Base-by-base conservation (phyloP, 2,113 vertebrate genomes). In the Thalassoma bifasciatum region DNA sequence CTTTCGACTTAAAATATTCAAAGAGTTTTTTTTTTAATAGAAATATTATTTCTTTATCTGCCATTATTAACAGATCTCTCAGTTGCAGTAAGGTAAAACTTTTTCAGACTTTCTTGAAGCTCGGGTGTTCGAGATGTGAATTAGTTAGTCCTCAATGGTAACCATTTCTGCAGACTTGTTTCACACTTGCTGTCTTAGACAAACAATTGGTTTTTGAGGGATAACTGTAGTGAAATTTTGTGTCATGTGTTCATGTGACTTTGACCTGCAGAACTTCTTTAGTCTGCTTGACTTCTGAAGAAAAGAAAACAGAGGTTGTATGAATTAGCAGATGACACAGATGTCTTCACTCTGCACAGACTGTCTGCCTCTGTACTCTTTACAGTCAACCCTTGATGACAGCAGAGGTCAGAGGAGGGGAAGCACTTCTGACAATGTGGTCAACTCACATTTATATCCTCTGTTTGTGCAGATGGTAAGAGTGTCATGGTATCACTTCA, bases 361-460 rank as follows among this genome's bases (percentile, higher is more conserved):
- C 62, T 36, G 52, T 56, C 61, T 69, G 77, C 59, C 74, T 83
- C 63, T 75, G 65, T 72, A 49, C 68, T 75, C 66, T 21, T 49
- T 49, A 19, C 64, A 61, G 34, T 62, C 70, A 73, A 85, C 88
- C 50, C 61, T 63, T 83, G 77, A 85, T 68, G 86, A 79, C 73
- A 86, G 81, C 76, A 81, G 64, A 75, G 82, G 82, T 80, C 70
- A 51, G 64, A 60, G 64, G 75, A 75, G 51, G 58, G 50, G 69
- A 84, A 85, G 81, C 72, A 75, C 79, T 84, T 72, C 11, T 84
- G 75, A 81, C 81, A 83, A 75, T 24, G 30, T 66, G 75, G 83
- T 88, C 77, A 69, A 82, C 77, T 66, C 77, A 85, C 84, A 83
- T 79, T 85, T 62, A 65, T 66, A 67, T 86, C 70, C 74, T 83